Conservation (phyloP, 23 tunicate genomes). For the Styela clava region DNA sequence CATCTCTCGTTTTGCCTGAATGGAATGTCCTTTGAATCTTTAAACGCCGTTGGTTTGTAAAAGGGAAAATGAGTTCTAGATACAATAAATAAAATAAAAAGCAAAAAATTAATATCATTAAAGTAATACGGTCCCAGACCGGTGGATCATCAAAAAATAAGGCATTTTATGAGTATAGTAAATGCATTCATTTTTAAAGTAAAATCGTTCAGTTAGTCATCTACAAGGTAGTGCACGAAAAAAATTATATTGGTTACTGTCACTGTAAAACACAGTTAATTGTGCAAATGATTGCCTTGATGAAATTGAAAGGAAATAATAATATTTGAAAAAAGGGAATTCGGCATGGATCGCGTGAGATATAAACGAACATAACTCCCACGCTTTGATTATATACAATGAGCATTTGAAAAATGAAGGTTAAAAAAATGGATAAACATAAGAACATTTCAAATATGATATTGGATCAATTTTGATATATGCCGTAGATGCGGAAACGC, state of each 20-base stretch:
- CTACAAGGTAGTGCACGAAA: not conserved
- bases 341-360: not conserved
- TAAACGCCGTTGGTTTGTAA: no score
- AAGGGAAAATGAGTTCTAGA: not conserved
- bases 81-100: slow-evolving; percentile 11
- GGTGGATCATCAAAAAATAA: not conserved
- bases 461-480: no score
- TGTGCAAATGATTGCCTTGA: slow-evolving; percentile 26
- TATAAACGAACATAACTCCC: not conserved
- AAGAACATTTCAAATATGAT: no score
- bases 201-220: slow-evolving; percentile 7
- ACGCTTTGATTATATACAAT: not conserved
- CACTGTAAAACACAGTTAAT: slow-evolving; percentile 14
- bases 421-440: no score
- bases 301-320: not conserved
- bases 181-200: slow-evolving; percentile 2
- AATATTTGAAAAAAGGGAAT: not conserved
- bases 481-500: no score
- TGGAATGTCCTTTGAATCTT: no score
- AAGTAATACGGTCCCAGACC: slow-evolving; percentile 28
- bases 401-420: no score
- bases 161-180: not conserved
- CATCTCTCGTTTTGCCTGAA: no score
- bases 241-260: not conserved
- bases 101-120: not conserved